Conservation (phyloP, 1,140 invertebrate species). For the Lerema accius region DNA sequence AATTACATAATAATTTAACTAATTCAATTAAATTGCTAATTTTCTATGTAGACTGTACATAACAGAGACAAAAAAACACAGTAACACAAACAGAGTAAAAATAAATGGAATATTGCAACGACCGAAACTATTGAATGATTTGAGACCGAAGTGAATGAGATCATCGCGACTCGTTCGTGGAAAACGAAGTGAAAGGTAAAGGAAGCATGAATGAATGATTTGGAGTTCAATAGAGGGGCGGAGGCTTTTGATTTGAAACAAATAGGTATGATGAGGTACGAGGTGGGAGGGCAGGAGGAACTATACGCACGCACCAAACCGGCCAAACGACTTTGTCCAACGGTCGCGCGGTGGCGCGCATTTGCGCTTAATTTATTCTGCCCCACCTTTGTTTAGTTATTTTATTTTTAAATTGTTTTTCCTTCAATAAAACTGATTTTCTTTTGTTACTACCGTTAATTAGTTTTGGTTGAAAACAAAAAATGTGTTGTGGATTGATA, state of each 20-base stretch:
- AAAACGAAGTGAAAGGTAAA: constrained; percentile 30
- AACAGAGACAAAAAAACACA: constrained; percentile 30
- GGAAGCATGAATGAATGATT: constrained; percentile 42
- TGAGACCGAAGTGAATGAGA: constrained; percentile 8
- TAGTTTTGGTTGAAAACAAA: constrained; percentile 8
- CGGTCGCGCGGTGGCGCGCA: constrained; percentile 72
- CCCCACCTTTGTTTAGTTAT: constrained; percentile 75
- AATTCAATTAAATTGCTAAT: too few relatives aligned
- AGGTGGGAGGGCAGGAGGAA: constrained; percentile 64
- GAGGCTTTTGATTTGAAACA: constrained; percentile 59
- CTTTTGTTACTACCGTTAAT: constrained; percentile 37
- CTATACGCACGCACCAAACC: constrained; percentile 65
- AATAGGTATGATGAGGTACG: constrained; percentile 46
- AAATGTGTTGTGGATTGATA: constrained; percentile 28
- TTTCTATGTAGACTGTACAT: too few relatives aligned
- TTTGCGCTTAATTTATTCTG: constrained; percentile 69
- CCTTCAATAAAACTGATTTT: constrained; percentile 11
- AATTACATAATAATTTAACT: too few relatives aligned
- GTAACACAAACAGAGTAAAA: too few relatives aligned
- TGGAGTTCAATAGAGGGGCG: constrained; percentile 45
- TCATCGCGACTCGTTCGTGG: not conserved
- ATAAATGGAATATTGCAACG: too few relatives aligned
- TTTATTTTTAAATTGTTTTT: constrained; percentile 42
- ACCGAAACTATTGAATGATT: not conserved
- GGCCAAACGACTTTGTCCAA: constrained; percentile 78